Conservation (phyloP, 2,113 vertebrate genomes). For the Dipodomys stephensi region DNA sequence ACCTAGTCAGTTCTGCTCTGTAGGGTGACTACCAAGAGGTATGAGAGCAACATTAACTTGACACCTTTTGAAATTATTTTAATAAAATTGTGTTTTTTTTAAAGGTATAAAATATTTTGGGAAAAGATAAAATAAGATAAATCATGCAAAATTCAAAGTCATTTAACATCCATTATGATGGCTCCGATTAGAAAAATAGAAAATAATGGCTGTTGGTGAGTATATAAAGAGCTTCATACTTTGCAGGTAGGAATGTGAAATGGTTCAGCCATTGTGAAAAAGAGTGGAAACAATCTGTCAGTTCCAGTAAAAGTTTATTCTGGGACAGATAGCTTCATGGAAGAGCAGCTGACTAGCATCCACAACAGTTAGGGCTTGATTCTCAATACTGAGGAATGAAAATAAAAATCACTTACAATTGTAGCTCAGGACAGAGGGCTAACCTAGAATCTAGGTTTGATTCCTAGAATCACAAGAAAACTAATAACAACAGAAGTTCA, state of each 20-base stretch:
- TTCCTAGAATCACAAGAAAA: too few relatives aligned
- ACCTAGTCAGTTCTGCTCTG: background rate
- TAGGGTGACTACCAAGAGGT: background rate
- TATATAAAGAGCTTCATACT: background rate
- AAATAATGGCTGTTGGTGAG: background rate
- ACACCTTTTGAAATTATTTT: conserved; percentile 18
- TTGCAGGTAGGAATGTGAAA: background rate
- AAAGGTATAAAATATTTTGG: background rate
- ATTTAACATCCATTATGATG: background rate
- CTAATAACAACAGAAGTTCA: background rate
- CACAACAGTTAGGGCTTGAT: too few relatives aligned
- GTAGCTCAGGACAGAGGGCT: too few relatives aligned
- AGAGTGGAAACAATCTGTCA: background rate
- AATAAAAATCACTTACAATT: too few relatives aligned
- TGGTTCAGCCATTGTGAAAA: background rate
- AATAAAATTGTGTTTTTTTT: conserved; percentile 35
- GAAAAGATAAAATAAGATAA: conserved; percentile 47
- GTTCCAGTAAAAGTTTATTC: background rate
- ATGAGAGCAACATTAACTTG: background rate
- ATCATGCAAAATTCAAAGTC: background rate
- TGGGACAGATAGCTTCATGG: too few relatives aligned
- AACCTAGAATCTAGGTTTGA: too few relatives aligned
- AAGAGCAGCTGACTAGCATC: too few relatives aligned
- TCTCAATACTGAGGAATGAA: too few relatives aligned
- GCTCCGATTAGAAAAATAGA: background rate